Conservation (phyloP, 2,113 vertebrate species). For the Hyaena hyaena region DNA sequence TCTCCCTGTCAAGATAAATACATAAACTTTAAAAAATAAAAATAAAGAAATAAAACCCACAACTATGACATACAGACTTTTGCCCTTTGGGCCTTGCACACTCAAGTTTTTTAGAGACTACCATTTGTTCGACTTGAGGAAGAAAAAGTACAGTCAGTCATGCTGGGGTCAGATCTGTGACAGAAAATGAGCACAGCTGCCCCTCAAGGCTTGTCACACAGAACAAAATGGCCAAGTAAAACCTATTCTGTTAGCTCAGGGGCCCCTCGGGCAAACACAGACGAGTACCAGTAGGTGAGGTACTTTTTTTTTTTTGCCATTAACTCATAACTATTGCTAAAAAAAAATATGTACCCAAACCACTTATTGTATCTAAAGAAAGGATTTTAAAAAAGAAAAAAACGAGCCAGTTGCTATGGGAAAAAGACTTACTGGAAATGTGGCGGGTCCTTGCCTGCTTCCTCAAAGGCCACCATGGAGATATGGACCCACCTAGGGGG, state of each 20-base stretch:
- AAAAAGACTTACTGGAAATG: slow-evolving; percentile 36
- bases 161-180: slow-evolving; percentile 26
- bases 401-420: slow-evolving; percentile 36
- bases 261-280: slow-evolving; percentile 61
- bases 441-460: slow-evolving; percentile 46
- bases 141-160: neutral
- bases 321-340: slow-evolving; percentile 74
- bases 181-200: neutral
- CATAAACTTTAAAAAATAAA: too few relatives aligned
- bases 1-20: too few relatives aligned
- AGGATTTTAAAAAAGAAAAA: slow-evolving; percentile 47
- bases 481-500: neutral
- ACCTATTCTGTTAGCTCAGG: slow-evolving; percentile 55
- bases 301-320: slow-evolving; percentile 52
- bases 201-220: neutral
- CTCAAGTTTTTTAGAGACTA: slow-evolving; percentile 80
- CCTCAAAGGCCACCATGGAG: neutral
- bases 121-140: slow-evolving; percentile 63
- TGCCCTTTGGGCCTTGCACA: slow-evolving; percentile 82
- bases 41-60: slow-evolving; percentile 33
- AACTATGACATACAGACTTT: slow-evolving; percentile 83
- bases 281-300: slow-evolving; percentile 54
- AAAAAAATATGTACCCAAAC: slow-evolving; percentile 71
- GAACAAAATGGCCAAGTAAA: slow-evolving; percentile 44
- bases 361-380: slow-evolving; percentile 57